These are phyloP conservation scores for Geotrypetes seraphini DNA, from an alignment of 2,797 vertebrate genomes.

Conservation along the genomic window DNA sequence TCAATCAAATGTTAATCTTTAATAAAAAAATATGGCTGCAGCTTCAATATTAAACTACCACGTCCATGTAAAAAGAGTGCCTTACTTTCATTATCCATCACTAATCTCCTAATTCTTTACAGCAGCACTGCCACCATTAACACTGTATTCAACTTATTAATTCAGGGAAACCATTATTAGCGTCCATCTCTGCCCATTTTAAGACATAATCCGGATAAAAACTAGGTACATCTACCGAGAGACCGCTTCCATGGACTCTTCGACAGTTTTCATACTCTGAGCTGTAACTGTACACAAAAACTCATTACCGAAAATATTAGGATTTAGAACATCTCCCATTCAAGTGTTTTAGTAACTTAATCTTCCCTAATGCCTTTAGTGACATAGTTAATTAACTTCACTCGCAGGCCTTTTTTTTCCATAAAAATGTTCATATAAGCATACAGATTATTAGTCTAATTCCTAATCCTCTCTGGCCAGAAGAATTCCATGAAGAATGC, in stretches of 20 bases:
- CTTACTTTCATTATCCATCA: slow-evolving; percentile 14
- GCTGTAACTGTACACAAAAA: slow-evolving; percentile 32
- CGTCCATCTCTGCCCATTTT: slow-evolving; percentile 48
- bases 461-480: slow-evolving; percentile 17
- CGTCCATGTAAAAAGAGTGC: slow-evolving; percentile 46
- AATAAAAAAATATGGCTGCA: slow-evolving; percentile 52
- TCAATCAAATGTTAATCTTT: slow-evolving; percentile 63
- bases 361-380: slow-evolving; percentile 34
- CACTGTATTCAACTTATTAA: slow-evolving; percentile 52
- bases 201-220: slow-evolving; percentile 53
- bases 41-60: slow-evolving; percentile 48
- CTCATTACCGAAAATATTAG: slow-evolving; percentile 47
- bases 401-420: too few species aligned
- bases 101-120: slow-evolving; percentile 51
- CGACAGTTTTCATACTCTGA: slow-evolving; percentile 38
- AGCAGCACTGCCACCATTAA: slow-evolving; percentile 44
- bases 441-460: slow-evolving; percentile 22
- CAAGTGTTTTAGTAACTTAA: slow-evolving; percentile 36
- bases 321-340: slow-evolving; percentile 51
- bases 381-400: slow-evolving; percentile 29
- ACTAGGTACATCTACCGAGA: slow-evolving; percentile 32
- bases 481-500: slow-evolving; percentile 19
- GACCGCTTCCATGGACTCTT: slow-evolving; percentile 32
- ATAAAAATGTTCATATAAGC: too few species aligned
- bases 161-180: slow-evolving; percentile 47